Conservation (phyloP, 2,113 vertebrate species). For the Brachyhypopomus occidentalis region DNA sequence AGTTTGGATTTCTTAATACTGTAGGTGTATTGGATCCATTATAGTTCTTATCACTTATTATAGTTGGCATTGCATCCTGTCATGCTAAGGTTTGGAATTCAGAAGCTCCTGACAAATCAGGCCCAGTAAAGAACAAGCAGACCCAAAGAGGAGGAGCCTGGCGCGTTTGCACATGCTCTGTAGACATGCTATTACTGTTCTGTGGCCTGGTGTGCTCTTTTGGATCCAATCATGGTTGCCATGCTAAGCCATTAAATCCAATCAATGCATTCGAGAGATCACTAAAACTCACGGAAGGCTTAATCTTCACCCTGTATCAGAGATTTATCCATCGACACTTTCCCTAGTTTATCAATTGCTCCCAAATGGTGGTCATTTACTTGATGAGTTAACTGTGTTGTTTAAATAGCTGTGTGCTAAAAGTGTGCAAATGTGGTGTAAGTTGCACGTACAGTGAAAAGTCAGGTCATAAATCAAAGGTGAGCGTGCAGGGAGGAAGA, state of each 20-base stretch:
- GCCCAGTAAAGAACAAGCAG: not conserved
- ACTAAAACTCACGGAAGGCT: not conserved
- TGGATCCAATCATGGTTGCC: not conserved
- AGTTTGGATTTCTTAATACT: not conserved
- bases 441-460: not conserved
- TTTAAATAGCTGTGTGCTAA: not conserved
- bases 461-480: not conserved
- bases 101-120: not conserved
- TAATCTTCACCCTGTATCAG: not conserved
- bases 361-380: not conserved
- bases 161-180: not conserved
- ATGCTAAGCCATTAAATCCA: not conserved
- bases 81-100: not conserved
- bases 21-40: not conserved
- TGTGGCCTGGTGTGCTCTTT: not conserved
- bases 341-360: not conserved
- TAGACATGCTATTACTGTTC: not conserved
- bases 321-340: not conserved
- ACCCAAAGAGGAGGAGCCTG: not conserved
- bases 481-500: not conserved
- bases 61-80: not conserved
- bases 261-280: not conserved
- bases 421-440: not conserved
- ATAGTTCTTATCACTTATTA: not conserved
- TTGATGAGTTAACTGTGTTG: not conserved